phyloP scores from a whole-genome alignment of 2,113 vertebrate genomes.

The Bucco capensis region DNA sequence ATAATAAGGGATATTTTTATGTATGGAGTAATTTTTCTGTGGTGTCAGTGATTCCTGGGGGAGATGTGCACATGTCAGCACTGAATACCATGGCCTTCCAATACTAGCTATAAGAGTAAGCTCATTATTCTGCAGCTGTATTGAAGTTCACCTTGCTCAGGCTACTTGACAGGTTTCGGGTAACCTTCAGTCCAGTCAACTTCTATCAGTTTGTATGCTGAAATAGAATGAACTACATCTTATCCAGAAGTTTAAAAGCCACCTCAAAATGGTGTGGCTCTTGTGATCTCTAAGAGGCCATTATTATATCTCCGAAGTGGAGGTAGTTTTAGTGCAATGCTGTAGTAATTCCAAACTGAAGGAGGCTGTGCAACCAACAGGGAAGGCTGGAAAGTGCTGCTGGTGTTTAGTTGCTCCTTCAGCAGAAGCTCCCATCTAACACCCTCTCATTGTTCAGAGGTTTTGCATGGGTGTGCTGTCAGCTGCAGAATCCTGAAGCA shows the following conservation, averaged over 20 bases:
- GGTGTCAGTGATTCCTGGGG: neutral
- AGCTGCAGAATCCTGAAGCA: neutral
- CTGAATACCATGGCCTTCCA: neutral
- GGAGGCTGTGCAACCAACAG: accelerated
- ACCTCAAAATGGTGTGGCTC: neutral
- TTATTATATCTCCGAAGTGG: neutral
- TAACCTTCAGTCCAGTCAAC: neutral
- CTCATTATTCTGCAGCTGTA: neutral
- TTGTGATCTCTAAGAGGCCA: neutral
- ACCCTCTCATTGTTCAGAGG: accelerated
- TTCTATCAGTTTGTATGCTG: neutral
- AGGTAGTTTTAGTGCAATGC: neutral
- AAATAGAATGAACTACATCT: neutral
- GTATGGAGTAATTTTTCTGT: neutral
- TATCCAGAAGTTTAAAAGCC: neutral
- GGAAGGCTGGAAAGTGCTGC: neutral
- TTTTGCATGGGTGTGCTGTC: too few species aligned
- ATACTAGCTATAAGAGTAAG: neutral
- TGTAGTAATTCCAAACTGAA: accelerated
- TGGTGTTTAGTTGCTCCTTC: neutral
- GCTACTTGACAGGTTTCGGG: neutral
- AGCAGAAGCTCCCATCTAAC: neutral
- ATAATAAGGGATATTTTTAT: neutral
- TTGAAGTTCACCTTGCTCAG: neutral
- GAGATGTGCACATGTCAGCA: neutral